Percentiles rank a stretch among this genome's conserved stretches.
Conservation (phyloP, 2,797 vertebrate genomes). For the Acanthiza pusilla region DNA sequence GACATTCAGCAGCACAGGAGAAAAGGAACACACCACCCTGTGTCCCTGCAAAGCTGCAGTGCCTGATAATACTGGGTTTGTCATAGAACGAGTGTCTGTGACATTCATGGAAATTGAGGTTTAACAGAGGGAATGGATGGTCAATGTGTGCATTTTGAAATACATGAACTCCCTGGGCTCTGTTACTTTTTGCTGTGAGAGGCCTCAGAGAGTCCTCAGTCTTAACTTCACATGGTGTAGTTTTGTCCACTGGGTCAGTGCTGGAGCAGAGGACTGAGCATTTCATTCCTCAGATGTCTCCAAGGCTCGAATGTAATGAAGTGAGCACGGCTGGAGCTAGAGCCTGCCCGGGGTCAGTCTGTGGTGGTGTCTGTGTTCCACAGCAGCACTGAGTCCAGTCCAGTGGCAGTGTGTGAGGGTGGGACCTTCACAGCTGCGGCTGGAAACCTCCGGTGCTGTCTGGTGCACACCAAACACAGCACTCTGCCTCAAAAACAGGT, state of each 20-base stretch:
- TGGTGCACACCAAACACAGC: not conserved
- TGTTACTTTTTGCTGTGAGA: not conserved
- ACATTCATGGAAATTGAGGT: not conserved
- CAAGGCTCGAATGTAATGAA: not conserved
- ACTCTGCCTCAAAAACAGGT: not conserved
- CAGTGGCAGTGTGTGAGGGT: rapidly evolving
- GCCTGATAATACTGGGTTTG: not conserved
- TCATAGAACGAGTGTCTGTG: not conserved
- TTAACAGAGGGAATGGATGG: not conserved
- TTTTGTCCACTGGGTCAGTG: not conserved
- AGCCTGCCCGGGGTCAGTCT: not conserved
- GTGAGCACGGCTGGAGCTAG: not conserved
- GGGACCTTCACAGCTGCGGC: not conserved
- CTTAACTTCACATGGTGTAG: not conserved
- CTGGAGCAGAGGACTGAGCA: not conserved
- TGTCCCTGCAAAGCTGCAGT: not conserved
- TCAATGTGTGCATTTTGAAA: not conserved
- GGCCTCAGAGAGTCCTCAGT: not conserved
- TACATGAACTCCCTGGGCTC: rapidly evolving
- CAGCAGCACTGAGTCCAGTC: not conserved
- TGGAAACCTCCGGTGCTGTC: not conserved
- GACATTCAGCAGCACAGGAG: not conserved
- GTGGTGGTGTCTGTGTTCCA: not conserved
- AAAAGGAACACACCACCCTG: not conserved
- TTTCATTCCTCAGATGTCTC: not conserved